Conservation (phyloP, 2,888 invertebrate species). For the Lampropteryx suffumata region DNA sequence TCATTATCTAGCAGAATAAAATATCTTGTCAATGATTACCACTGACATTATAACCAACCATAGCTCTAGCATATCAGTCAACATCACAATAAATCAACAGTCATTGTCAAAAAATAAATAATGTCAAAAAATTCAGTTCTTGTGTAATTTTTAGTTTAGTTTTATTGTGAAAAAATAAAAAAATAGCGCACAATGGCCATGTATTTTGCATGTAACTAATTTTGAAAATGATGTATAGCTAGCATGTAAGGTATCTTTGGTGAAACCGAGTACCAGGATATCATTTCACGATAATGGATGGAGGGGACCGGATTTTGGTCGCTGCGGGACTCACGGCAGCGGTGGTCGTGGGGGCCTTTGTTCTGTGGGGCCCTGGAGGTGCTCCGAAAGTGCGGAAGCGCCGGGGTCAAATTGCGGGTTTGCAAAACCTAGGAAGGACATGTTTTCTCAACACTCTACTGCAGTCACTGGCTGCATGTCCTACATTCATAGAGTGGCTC, state of each 20-base stretch:
- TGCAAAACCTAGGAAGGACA: constrained; percentile 95
- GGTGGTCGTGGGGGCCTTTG: constrained; percentile 91
- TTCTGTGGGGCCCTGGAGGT: constrained; percentile 90
- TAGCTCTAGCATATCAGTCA: too few relatives aligned
- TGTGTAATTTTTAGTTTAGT: constrained; percentile 1
- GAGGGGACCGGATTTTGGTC: constrained; percentile 89
- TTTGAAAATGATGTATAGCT: constrained; percentile 4
- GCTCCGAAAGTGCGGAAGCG: constrained; percentile 84
- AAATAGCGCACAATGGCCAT: constrained; percentile 9
- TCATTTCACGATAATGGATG: constrained; percentile 80
- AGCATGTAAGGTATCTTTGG: constrained; percentile 18
- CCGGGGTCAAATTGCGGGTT: constrained; percentile 90
- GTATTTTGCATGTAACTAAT: constrained; percentile 4
- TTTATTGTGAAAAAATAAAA: too few relatives aligned
- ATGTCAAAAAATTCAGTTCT: too few relatives aligned
- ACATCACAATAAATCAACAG: too few relatives aligned
- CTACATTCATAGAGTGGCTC: constrained; percentile 92
- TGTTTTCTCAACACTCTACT: constrained; percentile 96
- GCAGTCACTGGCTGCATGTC: constrained; percentile 94
- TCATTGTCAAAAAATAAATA: too few relatives aligned
- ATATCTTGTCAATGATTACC: too few relatives aligned
- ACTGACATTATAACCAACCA: too few relatives aligned
- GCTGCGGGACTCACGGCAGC: constrained; percentile 91
- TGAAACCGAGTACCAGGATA: constrained; percentile 11
- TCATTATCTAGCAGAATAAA: too few relatives aligned